These are phyloP conservation scores for Heterotis niloticus DNA, from an alignment of 2,113 vertebrate genomes.

Conservation along the genomic window DNA sequence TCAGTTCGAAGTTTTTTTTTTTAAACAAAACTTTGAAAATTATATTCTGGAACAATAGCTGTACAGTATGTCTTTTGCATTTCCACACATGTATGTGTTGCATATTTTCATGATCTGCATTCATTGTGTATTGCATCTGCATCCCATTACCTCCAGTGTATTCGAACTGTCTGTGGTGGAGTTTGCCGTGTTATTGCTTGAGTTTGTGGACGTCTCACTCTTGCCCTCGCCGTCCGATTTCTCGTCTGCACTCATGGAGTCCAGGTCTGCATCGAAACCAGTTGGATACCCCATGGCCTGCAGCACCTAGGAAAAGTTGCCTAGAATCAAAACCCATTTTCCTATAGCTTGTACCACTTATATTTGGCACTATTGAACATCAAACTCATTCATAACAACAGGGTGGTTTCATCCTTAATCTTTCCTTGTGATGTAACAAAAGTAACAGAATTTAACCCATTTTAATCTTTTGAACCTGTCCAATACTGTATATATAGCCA, in stretches of 20 bases:
- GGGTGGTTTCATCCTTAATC: not conserved
- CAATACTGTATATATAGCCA: not conserved
- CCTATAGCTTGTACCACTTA: not conserved
- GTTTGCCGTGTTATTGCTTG: conserved; percentile 93
- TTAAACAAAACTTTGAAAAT: too few relatives aligned
- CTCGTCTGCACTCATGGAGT: conserved; percentile 94
- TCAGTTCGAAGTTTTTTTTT: too few relatives aligned
- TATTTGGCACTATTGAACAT: not conserved
- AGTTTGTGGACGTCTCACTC: conserved; percentile 87
- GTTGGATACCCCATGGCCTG: conserved; percentile 98
- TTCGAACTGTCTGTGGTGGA: conserved; percentile 85
- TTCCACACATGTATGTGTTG: too few relatives aligned
- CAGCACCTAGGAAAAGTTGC: conserved; percentile 72
- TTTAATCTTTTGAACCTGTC: too few relatives aligned
- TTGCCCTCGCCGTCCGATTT: conserved; percentile 96
- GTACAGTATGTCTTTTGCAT: too few relatives aligned
- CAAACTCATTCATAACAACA: not conserved
- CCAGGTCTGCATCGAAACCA: conserved; percentile 91
- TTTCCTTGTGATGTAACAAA: not conserved
- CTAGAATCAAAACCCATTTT: conserved; percentile 21
- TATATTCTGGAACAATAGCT: too few relatives aligned
- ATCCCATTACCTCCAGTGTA: conserved; percentile 81
- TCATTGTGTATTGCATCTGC: not conserved
- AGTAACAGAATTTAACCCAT: not conserved
- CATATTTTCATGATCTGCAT: too few relatives aligned